A percentile compares a stretch with the other conserved stretches of the same genome.
These are phyloP conservation scores for Hirtodrosophila confusa DNA, from an alignment of 2,888 invertebrate genomes.

Conservation along the genomic window DNA sequence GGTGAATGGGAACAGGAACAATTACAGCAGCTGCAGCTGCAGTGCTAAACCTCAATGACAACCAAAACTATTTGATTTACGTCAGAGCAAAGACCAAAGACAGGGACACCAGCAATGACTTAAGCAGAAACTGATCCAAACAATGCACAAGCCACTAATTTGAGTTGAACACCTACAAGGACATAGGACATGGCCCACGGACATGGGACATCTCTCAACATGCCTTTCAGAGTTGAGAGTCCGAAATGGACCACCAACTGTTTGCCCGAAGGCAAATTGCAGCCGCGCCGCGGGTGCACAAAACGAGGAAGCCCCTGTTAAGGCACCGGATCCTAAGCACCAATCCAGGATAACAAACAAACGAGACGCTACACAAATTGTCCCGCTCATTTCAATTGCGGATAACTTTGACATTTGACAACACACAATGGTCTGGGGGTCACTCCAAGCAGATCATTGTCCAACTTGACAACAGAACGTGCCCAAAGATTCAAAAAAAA, in stretches of 20 bases:
- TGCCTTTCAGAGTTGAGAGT: slow-evolving; percentile 33
- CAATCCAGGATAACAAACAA: slow-evolving; percentile 38
- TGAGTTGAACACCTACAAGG: slow-evolving; percentile 71
- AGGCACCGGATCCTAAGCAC: slow-evolving; percentile 43
- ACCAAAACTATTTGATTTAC: slow-evolving; percentile 64
- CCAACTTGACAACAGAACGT: slow-evolving; percentile 30
- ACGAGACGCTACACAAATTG: slow-evolving; percentile 46
- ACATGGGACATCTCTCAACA: slow-evolving; percentile 23
- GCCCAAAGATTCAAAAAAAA: neutral
- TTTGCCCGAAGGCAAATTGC: slow-evolving; percentile 67
- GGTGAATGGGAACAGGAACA: neutral
- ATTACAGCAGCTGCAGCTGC: slow-evolving; percentile 50
- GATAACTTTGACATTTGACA: slow-evolving; percentile 46
- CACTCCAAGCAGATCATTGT: slow-evolving; percentile 12
- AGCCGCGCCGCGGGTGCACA: slow-evolving; percentile 61
- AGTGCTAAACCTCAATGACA: slow-evolving; percentile 52
- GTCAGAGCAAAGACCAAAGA: neutral
- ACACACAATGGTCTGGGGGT: slow-evolving; percentile 8
- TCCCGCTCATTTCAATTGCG: slow-evolving; percentile 51
- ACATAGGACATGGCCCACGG: slow-evolving; percentile 21
- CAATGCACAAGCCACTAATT: slow-evolving; percentile 69
- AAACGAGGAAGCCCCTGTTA: slow-evolving; percentile 46
- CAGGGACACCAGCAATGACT: slow-evolving; percentile 6
- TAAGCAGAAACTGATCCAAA: slow-evolving; percentile 13
- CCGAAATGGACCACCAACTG: slow-evolving; percentile 68